Evolutionary conservation across 2,888 invertebrate genomes (phyloP), one percentile per base, ranked within the genome.

Genomic region (Himalopsyche japonica): DNA sequence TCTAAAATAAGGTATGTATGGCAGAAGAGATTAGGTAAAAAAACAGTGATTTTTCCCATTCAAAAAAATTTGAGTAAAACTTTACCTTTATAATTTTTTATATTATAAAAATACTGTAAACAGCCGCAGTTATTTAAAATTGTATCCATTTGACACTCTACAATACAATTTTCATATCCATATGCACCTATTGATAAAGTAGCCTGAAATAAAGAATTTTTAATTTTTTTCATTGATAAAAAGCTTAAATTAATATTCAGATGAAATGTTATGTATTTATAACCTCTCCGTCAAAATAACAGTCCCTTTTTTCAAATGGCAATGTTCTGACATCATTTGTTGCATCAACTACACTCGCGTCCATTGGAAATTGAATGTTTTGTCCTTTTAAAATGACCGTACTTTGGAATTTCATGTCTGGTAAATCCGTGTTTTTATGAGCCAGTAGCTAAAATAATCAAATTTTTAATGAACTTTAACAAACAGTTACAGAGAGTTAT

Each of bases 201-300:
- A 48, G 76, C 81, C 84, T 84, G 76, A 34, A 70, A 70, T 10
- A 37, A 1, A 37, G 6, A 4, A 32, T 32, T 37, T 37, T 1
- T 37, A 8, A 8, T 37, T 7, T 5, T n/a, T 37, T 5, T 37
- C 8, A 37, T 8, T 5, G 6, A 15, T 15, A 7, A 43, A 43
- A 15, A 2, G 32, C 10, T 8, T 20, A 32, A 1, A 32, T 32
- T 8, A 37, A 7, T 37, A 37, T 8, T 10, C 18, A 15, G 32
- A 47, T 43, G n/a, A 79, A 15, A 15, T 30, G 7, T 64, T 86
- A 43, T 0, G n/a, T 43, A 43, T 43, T 43, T 70, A 30, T 70
- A 4, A 89, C 89, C 88, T 91, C 91, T 83, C 89, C 88, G 10
- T 88, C 87, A 87, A 91, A 91, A 83, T 88, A 88, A 79, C 91